Base-by-base conservation (phyloP, 2,888 invertebrate species). In the Busseola fusca region DNA sequence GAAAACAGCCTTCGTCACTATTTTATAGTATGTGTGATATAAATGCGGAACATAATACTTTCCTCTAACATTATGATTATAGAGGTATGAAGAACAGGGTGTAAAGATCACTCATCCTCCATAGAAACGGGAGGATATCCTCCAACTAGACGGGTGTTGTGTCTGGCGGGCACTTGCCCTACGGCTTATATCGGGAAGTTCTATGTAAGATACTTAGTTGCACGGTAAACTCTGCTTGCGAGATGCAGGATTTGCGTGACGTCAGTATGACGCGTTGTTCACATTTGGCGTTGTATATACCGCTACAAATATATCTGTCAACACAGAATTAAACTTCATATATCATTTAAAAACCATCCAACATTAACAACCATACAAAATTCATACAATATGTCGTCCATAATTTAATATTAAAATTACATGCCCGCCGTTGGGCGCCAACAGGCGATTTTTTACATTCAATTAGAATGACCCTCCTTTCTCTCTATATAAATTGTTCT, bases 361-460 rank as follows among this genome's bases (percentile, higher is more conserved):
- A 65, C 18, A 16, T 68, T 69, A 77, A 78, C 68, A 78, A 71
- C 62, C 81, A 62, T 81, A 74, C 12, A 62, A 50, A 71, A 83
- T 75, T 64, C 45, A 57, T 67, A 65, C 34, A 70, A 69, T 93
- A 93, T 92, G 93, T 81, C 87, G 78, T 86, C 86, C 85, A 89
- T 89, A 88, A 91, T 93, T 89, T 90, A 92, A 91, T 94, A 93
- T 93, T 92, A 93, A 92, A 94, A 94, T 93, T 91, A 92, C 89
- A 91, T 90, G 87, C 90, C 78, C 91, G 88, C 86, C 83, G 83
- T 83, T 87, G 89, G 89, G 89, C 86, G 87, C 87, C 89, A 92
- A 89, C 89, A 88, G 91, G 85, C 91, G 89, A 94, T 94, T 95
- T 94, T 95, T 94, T 93, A 93, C 93, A 93, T 94, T 94, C 94